phyloP scores from a whole-genome alignment of 1,140 invertebrate species.

The Drosophila yakuba region DNA sequence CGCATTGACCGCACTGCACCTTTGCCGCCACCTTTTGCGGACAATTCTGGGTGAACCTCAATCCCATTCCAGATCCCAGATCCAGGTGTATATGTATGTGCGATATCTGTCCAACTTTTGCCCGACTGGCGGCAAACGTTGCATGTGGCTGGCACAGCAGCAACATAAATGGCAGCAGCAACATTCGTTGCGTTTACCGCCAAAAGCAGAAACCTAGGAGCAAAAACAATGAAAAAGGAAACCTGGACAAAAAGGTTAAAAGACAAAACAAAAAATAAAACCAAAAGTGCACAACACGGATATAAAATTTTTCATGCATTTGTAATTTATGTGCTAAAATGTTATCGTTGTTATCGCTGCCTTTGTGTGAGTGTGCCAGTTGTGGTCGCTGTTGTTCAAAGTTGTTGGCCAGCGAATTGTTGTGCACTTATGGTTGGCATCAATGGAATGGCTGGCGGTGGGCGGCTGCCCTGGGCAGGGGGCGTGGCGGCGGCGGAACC shows the following conservation, averaged over 20 bases:
- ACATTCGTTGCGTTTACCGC: constrained; percentile 79
- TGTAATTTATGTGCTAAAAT: constrained; percentile 82
- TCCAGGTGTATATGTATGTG: constrained; percentile 28
- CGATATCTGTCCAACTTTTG: constrained; percentile 64
- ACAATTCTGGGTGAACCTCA: constrained; percentile 66
- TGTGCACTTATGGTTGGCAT: constrained; percentile 47
- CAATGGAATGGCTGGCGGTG: constrained; percentile 23
- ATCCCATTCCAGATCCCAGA: constrained; percentile 34
- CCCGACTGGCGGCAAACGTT: constrained; percentile 6
- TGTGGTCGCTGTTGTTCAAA: constrained; percentile 26
- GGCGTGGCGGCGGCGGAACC: background rate
- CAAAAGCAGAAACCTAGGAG: constrained; percentile 72
- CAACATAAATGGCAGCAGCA: constrained; percentile 62
- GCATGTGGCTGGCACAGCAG: constrained; percentile 65
- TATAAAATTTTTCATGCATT: constrained; percentile 81
- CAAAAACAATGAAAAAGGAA: constrained; percentile 40
- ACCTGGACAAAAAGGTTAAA: constrained; percentile 33
- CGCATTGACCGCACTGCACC: constrained; percentile 79
- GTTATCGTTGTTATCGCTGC: constrained; percentile 79
- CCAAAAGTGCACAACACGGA: constrained; percentile 69
- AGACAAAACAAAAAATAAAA: constrained; percentile 34
- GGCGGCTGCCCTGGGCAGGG: background rate
- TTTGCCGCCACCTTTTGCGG: constrained; percentile 78
- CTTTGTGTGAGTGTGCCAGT: constrained; percentile 53
- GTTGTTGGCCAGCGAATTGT: constrained; percentile 51